Conservation (phyloP, 2,797 vertebrate species). For the Acanthurus lineatus region DNA sequence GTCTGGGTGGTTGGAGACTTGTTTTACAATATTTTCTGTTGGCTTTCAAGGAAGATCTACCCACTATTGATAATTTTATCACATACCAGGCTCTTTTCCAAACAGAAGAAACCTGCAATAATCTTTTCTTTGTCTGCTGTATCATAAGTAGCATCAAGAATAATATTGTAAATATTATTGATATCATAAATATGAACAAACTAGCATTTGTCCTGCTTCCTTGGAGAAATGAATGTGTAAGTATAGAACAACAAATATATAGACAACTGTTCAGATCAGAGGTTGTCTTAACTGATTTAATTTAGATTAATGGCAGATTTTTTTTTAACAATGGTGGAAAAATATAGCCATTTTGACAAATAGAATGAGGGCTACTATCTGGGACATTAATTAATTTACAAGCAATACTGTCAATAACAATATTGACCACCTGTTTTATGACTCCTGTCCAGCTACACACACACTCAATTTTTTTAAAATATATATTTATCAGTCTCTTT, state of each 20-base stretch:
- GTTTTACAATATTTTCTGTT: constrained; percentile 21
- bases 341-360: no score
- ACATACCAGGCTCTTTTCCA: constrained; percentile 3
- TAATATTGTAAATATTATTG: background rate
- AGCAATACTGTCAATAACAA: no score
- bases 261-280: no score
- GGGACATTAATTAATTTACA: no score
- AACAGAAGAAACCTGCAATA: background rate
- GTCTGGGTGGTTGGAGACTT: background rate
- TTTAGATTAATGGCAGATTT: no score
- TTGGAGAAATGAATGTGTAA: background rate
- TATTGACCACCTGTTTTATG: no score
- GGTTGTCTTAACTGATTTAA: no score
- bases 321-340: no score
- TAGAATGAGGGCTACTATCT: no score
- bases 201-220: background rate
- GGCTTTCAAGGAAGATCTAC: constrained; percentile 2
- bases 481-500: no score
- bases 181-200: background rate
- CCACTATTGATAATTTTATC: background rate
- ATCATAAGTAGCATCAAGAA: background rate
- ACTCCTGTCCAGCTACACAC: no score
- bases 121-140: background rate
- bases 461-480: no score
- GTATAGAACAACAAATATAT: background rate